Conservation (phyloP, 2,113 vertebrate genomes). For the Paraplagusia blochii region DNA sequence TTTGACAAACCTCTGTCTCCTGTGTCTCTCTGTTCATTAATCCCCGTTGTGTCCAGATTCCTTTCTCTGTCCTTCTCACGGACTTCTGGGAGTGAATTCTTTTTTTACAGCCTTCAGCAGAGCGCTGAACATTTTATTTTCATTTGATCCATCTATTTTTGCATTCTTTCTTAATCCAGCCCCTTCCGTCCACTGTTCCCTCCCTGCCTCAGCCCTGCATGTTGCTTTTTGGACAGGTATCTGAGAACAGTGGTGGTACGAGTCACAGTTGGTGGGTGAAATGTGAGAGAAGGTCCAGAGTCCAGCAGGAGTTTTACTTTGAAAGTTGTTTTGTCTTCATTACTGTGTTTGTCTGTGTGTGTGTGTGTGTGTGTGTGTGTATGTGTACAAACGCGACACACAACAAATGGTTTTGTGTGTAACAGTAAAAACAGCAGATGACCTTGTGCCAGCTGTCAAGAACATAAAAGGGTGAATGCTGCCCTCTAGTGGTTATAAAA, state of each 20-base stretch:
- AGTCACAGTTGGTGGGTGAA: neutral
- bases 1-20: constrained; percentile 15
- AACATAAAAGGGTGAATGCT: constrained; percentile 22
- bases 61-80: constrained; percentile 27
- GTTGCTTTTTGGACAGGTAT: constrained; percentile 17
- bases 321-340: too few species aligned
- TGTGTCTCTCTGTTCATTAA: constrained; percentile 26
- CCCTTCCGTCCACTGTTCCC: constrained; percentile 15
- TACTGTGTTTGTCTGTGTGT: too few species aligned
- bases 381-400: too few species aligned
- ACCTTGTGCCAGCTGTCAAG: neutral
- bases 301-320: too few species aligned
- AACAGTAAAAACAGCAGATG: too few species aligned
- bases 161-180: constrained; percentile 29
- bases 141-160: constrained; percentile 44
- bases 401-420: too few species aligned
- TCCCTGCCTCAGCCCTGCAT: constrained; percentile 18
- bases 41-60: constrained; percentile 27
- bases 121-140: constrained; percentile 27
- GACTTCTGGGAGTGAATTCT: constrained; percentile 15
- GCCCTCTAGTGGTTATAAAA: constrained; percentile 45
- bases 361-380: too few species aligned
- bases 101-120: constrained; percentile 21
- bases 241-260: constrained; percentile 9
- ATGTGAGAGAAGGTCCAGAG: too few species aligned